Percentiles rank a stretch among this genome's conserved stretches.
These are phyloP conservation scores for Ceratina australensis DNA, from an alignment of 1,140 invertebrate species.

Conservation along the genomic window DNA sequence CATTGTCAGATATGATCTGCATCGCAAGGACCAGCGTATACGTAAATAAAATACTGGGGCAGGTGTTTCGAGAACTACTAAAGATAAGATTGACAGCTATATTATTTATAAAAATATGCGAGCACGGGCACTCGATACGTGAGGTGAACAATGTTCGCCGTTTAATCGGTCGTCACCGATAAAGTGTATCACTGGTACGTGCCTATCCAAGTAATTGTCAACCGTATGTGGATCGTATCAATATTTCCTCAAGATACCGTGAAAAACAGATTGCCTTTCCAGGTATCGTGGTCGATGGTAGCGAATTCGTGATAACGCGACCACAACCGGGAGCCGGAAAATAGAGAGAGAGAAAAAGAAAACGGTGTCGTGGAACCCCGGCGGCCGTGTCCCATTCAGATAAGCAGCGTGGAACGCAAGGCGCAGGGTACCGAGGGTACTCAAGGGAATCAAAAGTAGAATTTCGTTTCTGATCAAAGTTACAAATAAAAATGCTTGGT, in stretches of 20 bases:
- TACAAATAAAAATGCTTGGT: no score
- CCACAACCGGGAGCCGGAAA: background rate
- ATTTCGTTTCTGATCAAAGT: no score
- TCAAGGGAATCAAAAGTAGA: background rate
- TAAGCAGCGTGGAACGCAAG: background rate
- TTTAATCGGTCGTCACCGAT: background rate
- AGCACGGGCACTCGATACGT: no score
- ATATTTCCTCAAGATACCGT: slow-evolving; percentile 18
- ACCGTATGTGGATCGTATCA: slow-evolving; percentile 13
- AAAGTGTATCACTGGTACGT: slow-evolving; percentile 3
- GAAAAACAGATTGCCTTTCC: background rate
- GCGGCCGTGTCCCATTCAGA: background rate
- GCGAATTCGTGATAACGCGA: background rate
- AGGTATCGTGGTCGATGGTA: background rate
- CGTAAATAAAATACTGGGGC: no score
- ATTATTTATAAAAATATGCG: background rate
- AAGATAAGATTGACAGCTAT: no score
- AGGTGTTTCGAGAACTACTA: no score
- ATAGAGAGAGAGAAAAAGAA: background rate
- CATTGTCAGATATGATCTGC: no score
- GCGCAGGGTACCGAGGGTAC: slow-evolving; percentile 6
- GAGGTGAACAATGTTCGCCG: background rate
- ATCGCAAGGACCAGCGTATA: no score
- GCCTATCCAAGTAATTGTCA: slow-evolving; percentile 1
- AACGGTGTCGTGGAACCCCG: background rate